phyloP scores from a whole-genome alignment of 2,113 vertebrate genomes.

The Chionomys nivalis region DNA sequence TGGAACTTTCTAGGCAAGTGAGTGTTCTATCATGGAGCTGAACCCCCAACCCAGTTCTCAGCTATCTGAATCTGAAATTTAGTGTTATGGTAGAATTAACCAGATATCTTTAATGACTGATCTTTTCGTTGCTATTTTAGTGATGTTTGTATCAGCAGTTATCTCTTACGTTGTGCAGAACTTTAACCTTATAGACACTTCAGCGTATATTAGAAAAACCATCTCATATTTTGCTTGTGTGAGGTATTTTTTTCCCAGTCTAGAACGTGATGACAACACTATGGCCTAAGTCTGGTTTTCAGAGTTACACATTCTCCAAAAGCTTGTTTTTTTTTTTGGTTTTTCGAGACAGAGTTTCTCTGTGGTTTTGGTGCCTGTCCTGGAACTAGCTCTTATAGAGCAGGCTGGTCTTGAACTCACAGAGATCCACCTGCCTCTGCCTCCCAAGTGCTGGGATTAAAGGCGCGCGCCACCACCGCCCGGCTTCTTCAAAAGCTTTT shows the following conservation, averaged over 20 bases:
- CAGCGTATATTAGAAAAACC: background rate
- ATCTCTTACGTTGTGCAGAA: fast-evolving
- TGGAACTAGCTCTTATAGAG: too few species aligned
- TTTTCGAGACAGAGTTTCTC: too few species aligned
- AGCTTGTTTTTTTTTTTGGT: too few species aligned
- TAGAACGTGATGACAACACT: background rate
- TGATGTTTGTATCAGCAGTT: background rate
- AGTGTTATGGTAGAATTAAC: background rate
- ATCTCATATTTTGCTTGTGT: background rate
- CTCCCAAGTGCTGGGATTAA: too few species aligned
- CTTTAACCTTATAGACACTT: background rate
- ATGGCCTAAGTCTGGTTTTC: conserved; percentile 14
- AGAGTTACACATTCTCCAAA: background rate
- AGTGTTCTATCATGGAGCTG: background rate
- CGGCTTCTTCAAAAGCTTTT: background rate
- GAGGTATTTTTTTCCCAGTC: background rate
- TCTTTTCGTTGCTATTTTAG: background rate
- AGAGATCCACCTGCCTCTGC: too few species aligned
- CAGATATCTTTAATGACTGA: background rate
- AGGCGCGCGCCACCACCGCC: too few species aligned
- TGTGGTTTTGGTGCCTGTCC: too few species aligned
- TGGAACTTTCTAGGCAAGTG: background rate
- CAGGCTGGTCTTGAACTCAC: too few species aligned
- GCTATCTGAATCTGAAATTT: background rate
- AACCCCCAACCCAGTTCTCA: background rate